Conservation (phyloP, 2,888 invertebrate species). For the Zaprionus obscuricornis region DNA sequence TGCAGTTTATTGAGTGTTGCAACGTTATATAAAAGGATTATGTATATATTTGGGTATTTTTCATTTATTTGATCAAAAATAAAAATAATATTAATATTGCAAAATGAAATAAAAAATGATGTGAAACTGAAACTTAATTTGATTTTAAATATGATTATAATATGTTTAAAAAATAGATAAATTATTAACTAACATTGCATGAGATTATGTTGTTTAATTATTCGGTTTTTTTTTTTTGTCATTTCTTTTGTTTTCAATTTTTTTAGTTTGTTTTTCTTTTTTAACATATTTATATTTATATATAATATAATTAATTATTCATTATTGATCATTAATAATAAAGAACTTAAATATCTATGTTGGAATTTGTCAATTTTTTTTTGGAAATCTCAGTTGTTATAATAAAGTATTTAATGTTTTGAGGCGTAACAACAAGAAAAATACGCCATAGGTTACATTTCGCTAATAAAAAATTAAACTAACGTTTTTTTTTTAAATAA, state of each 20-base stretch:
- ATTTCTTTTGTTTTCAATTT: not conserved
- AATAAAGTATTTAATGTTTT: conserved; percentile 33
- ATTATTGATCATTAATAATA: conserved; percentile 20
- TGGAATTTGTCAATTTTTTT: conserved; percentile 45
- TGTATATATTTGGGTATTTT: conserved; percentile 39
- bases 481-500: conserved; percentile 50
- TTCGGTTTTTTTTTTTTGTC: conserved; percentile 7
- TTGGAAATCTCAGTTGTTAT: conserved; percentile 47
- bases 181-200: conserved; percentile 66
- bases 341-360: conserved; percentile 31
- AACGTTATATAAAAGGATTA: no score
- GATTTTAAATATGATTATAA: conserved; percentile 48
- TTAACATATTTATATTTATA: no score
- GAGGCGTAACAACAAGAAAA: conserved; percentile 28
- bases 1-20: no score
- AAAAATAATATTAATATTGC: conserved; percentile 68
- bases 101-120: conserved; percentile 59
- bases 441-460: conserved; percentile 36
- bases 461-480: conserved; percentile 67
- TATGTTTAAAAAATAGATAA: conserved; percentile 36
- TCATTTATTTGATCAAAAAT: conserved; percentile 66
- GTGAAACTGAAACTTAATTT: conserved; percentile 58
- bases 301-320: no score
- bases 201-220: conserved; percentile 53
- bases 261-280: no score